Evolutionary conservation across 2,888 invertebrate genomes (phyloP), one percentile per base, ranked within the genome.

Genomic region (Napeogenes inachia): DNA sequence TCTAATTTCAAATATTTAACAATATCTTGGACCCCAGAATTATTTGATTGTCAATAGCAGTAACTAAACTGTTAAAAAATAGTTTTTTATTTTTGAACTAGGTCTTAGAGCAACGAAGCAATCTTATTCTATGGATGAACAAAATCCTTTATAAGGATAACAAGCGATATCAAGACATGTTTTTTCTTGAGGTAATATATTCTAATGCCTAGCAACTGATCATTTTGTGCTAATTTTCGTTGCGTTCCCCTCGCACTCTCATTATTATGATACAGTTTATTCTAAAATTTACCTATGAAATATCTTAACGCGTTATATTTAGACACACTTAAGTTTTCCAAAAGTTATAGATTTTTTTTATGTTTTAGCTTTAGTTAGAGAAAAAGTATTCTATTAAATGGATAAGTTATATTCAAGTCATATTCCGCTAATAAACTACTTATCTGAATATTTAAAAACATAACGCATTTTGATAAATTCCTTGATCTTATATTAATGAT

Each of bases 111-210:
- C 75, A 78, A 77, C 71, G 80, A 83, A 84, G 82, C 78, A 81
- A 81, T 73, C 84, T 85, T 84, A 87, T 61, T 75, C 81, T 85
- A 80, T 79, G 70, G 77, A 75, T 79, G 75, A 89, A 85, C 77
- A 73, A 74, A 87, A 57, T 89, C 89, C 89, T 89, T 89, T 79
- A 69, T 69, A 87, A 89, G 89, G 89, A 89, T 89, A 89, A 89
- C 88, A 89, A 87, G 86, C 88, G 70, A 80, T 81, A 81, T 73
- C 64, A 78, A 84, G 81, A 83, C 79, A 81, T 88, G 85, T 87
- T 84, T 87, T 87, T 86, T 82, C 76, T 79, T 72, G 84, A 87
- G 86, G 83, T 87, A 82, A 77, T 73, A 70, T 75, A 69, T 77
- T 75, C 78, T 81, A 81, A 77, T 64, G 71, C 73, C 81, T 87